Evolutionary conservation across 2,888 invertebrate genomes (phyloP).

Genomic region (Heteromyza rotundicornis): DNA sequence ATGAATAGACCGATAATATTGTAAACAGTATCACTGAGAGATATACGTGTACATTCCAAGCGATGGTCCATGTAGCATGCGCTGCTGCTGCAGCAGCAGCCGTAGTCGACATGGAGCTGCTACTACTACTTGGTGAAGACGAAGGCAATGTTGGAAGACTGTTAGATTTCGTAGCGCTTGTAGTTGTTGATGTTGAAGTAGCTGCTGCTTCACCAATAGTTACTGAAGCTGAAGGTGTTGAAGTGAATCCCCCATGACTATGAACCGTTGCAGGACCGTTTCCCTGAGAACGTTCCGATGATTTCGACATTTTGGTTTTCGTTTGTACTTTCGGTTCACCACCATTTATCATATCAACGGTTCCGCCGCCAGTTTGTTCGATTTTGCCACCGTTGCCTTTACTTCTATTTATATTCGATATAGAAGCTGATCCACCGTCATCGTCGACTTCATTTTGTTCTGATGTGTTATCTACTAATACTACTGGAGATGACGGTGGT

Average conservation of each 20-base stretch:
- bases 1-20: conserved; percentile 81
- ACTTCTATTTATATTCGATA: conserved; percentile 53
- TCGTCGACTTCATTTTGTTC: conserved; percentile 31
- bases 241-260: conserved; percentile 29
- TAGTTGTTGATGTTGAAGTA: conserved; percentile 60
- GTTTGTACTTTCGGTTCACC: conserved; percentile 45
- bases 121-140: conserved; percentile 13
- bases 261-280: background rate
- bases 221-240: conserved; percentile 48
- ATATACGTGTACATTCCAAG: conserved; percentile 93
- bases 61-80: conserved; percentile 75
- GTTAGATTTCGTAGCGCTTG: conserved; percentile 31
- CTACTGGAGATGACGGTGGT: conserved; percentile 54
- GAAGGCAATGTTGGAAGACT: conserved; percentile 25
- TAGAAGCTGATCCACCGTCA: conserved; percentile 28
- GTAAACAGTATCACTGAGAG: conserved; percentile 84
- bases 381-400: conserved; percentile 34
- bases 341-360: background rate
- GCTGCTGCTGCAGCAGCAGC: conserved; percentile 38
- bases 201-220: conserved; percentile 45
- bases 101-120: conserved; percentile 2
- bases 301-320: conserved; percentile 43
- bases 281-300: conserved; percentile 32
- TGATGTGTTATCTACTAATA: conserved; percentile 39
- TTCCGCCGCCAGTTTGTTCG: conserved; percentile 6